Conservation (phyloP, 2,888 invertebrate species). For the Caenorhabditis sp. region DNA sequence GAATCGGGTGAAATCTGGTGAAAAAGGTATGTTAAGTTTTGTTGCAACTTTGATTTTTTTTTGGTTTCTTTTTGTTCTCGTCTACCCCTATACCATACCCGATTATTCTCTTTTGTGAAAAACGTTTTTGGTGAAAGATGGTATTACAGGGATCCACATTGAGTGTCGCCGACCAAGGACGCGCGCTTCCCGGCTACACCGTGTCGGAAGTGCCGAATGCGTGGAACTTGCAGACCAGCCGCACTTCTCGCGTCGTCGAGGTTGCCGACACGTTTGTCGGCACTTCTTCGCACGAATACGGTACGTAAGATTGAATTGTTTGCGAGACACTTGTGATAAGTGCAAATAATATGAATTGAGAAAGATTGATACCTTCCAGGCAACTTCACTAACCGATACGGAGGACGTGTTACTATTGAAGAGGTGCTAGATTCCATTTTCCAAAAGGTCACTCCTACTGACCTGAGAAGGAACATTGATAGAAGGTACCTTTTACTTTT, state of each 20-base stretch:
- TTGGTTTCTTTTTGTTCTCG: not conserved
- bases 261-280: conserved; percentile 83
- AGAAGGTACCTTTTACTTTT: conserved; percentile 62
- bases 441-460: conserved; percentile 88
- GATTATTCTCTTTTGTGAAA: not conserved
- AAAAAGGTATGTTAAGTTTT: too few relatives aligned
- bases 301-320: conserved; percentile 63
- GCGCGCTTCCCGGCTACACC: conserved; percentile 79
- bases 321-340: conserved; percentile 54
- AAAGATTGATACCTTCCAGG: conserved; percentile 55
- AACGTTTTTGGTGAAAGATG: conserved; percentile 16
- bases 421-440: conserved; percentile 94
- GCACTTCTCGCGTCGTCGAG: conserved; percentile 81
- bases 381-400: conserved; percentile 72
- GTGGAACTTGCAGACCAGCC: conserved; percentile 78
- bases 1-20: too few relatives aligned
- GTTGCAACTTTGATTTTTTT: not conserved
- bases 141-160: conserved; percentile 48
- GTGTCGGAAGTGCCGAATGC: conserved; percentile 81
- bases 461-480: conserved; percentile 65
- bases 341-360: conserved; percentile 26
- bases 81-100: too few relatives aligned
- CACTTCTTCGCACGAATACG: conserved; percentile 68
- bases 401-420: conserved; percentile 88
- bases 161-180: conserved; percentile 53